Evolutionary conservation across 2,797 vertebrate species (phyloP).

Genomic region (Odontamblyopus lacepedii): DNA sequence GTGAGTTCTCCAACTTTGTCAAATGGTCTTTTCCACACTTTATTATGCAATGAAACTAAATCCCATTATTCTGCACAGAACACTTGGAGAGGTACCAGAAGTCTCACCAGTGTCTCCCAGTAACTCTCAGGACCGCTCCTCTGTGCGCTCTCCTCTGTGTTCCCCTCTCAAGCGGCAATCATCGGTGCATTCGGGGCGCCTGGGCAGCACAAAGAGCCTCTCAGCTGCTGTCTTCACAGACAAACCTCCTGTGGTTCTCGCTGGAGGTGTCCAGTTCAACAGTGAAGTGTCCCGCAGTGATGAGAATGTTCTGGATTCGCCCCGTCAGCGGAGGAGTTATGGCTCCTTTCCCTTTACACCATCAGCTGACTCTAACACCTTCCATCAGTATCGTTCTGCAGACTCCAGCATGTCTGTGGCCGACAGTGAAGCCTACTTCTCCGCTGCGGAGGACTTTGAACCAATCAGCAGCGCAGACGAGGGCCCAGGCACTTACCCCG

Average conservation of each 20-base stretch:
- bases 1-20: conserved; percentile 72
- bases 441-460: conserved; percentile 95
- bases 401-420: conserved; percentile 98
- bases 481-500: conserved; percentile 95
- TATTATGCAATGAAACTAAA: background rate
- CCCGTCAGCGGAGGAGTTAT: conserved; percentile 94
- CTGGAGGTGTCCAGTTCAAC: conserved; percentile 92
- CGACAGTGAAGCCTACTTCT: conserved; percentile 98
- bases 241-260: conserved; percentile 81
- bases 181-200: conserved; percentile 89
- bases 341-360: conserved; percentile 96
- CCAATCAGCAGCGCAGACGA: conserved; percentile 94
- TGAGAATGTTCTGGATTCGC: conserved; percentile 94
- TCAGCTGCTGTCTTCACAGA: conserved; percentile 92
- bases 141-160: conserved; percentile 88
- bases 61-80: conserved; percentile 60
- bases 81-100: conserved; percentile 79
- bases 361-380: conserved; percentile 94
- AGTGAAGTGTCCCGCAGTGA: conserved; percentile 95
- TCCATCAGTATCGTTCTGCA: conserved; percentile 96
- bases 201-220: conserved; percentile 96
- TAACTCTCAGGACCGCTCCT: conserved; percentile 81
- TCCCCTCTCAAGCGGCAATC: conserved; percentile 92
- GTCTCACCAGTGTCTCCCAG: conserved; percentile 84
- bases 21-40: too few species aligned